Evolutionary conservation across 64 coral and sea anemone genomes (phyloP), one percentile per base, ranked within the genome.

Genomic region (Acropora tenuis): DNA sequence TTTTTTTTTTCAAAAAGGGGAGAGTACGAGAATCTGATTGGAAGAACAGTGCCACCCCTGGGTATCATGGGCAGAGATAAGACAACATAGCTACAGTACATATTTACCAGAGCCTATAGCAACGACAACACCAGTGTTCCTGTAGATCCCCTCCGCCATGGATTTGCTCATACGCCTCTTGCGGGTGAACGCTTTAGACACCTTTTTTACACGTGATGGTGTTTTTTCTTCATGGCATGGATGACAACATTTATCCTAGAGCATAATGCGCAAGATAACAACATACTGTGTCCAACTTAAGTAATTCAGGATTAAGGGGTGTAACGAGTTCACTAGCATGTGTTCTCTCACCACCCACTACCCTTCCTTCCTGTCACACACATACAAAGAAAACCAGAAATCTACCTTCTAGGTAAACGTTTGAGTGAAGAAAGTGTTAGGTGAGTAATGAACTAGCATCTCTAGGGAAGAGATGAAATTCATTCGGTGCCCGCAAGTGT

Each of bases 71-170:
- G 20, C 69, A 20, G 18, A 18, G 41, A 73, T 73, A 20, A 82
- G 50, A 82, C 0, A 82, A 17, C 6, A 17, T 82, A 57, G 50
- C 43, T 79, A 47, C 50, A 53, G 46, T 19, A 53, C 55, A 50
- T 83, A 15, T 63, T 63, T 83, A 83, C 80, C 80, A n/a, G 48
- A 59, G 4, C 80, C 80, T 83, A 83, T 83, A 83, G 80, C 80
- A 83, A 83, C 80, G 12, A 63, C 59, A 59, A 60, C 19, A 12
- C 80, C 80, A 19, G 80, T 42, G 53, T 83, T 11, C 61, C 19
- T 59, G 18, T 83, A 30, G 19, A 83, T 83, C 3, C 6, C 18
- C 10, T 83, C 80, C 43, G 80, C 80, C 80, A 83, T 83, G 20
- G 20, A 7, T 60, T 83, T 83, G n/a, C 19, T 83, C 50, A 83